A percentile compares a stretch with the other conserved stretches of the same genome.
phyloP scores from a whole-genome alignment of 2,797 vertebrate species.

The Falco berigora region DNA sequence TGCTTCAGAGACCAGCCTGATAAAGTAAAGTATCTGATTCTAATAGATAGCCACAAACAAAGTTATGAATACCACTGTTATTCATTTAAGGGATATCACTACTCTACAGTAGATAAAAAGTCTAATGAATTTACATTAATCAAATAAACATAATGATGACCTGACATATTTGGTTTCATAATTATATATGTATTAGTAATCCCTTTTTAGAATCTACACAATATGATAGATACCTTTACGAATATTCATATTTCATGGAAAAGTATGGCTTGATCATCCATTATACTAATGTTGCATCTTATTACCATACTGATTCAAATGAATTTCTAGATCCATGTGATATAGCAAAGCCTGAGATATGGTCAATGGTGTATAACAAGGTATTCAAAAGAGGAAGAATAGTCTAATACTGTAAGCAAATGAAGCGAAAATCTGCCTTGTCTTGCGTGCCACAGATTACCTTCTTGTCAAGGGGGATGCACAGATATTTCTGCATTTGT shows the following conservation, averaged over 20 bases:
- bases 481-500: neutral
- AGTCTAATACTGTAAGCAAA: neutral
- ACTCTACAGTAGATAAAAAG: constrained; percentile 66
- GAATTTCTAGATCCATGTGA: neutral
- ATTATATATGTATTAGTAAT: neutral
- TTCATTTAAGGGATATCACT: constrained; percentile 73
- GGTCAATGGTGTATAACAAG: neutral
- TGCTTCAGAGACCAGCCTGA: constrained; percentile 65
- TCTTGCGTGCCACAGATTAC: neutral
- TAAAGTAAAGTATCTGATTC: constrained; percentile 74
- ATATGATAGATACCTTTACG: neutral
- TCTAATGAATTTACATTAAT: constrained; percentile 70
- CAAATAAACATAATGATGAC: constrained; percentile 57
- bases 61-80: constrained; percentile 71
- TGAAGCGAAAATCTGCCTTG: neutral
- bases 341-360: neutral
- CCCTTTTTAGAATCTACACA: neutral
- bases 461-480: neutral
- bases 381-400: neutral
- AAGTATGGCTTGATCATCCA: neutral
- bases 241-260: neutral
- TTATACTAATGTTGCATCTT: neutral
- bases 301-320: neutral
- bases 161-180: constrained; percentile 5
- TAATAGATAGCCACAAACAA: constrained; percentile 75